Percentiles rank a stretch among this genome's conserved stretches.
Conservation (phyloP, 2,113 vertebrate genomes). For the Cathartes aura region DNA sequence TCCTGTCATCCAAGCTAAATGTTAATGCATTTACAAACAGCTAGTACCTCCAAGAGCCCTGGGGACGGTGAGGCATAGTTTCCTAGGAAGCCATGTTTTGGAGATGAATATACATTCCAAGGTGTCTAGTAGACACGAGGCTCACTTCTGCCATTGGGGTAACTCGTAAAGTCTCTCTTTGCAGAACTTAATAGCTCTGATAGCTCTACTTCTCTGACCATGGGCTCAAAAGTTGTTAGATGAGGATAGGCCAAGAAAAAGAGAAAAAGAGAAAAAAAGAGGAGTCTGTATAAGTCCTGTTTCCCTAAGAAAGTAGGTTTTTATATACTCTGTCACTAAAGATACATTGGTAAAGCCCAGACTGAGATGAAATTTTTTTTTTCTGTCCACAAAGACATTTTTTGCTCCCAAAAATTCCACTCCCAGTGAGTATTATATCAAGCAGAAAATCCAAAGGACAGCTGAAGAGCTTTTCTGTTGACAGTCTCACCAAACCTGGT, state of each 20-base stretch:
- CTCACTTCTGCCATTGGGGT: background rate
- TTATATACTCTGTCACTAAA: background rate
- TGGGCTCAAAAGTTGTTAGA: background rate
- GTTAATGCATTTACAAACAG: background rate
- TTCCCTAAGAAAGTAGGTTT: background rate
- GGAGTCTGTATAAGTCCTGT: background rate
- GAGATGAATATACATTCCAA: background rate
- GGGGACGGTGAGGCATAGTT: background rate
- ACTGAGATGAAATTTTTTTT: background rate
- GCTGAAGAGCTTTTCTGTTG: background rate
- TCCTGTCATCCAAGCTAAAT: background rate
- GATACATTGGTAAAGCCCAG: background rate
- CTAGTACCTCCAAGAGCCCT: background rate
- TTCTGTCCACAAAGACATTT: background rate
- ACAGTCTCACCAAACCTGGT: background rate
- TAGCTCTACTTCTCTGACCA: rapidly evolving
- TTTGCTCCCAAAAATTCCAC: background rate
- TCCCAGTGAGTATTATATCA: background rate
- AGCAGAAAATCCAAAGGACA: background rate
- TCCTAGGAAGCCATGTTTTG: background rate
- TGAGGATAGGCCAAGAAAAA: background rate
- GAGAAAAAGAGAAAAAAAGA: background rate
- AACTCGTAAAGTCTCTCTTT: background rate
- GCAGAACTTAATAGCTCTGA: background rate
- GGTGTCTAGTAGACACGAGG: rapidly evolving